phyloP scores from a whole-genome alignment of 2,113 vertebrate genomes.

The Antidorcas marsupialis region DNA sequence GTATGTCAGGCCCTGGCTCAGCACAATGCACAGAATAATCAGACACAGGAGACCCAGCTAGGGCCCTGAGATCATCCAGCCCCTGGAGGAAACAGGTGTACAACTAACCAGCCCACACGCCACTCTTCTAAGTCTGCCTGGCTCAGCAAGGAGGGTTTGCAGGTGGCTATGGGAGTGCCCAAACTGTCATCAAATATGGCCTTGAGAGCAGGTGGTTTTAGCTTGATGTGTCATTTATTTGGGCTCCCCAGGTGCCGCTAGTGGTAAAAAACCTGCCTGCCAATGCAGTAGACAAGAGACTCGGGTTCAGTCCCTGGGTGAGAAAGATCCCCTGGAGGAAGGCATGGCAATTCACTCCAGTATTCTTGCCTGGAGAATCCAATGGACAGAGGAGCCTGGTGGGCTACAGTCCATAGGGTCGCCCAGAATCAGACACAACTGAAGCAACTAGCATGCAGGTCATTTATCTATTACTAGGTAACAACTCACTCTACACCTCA shows the following conservation, averaged over 20 bases:
- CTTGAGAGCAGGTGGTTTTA: conserved; percentile 35
- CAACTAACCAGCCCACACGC: not conserved
- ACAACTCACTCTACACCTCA: not conserved
- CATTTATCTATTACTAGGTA: conserved; percentile 16
- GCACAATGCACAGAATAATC: conserved; percentile 28
- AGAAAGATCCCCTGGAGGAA: not conserved
- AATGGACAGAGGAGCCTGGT: not conserved
- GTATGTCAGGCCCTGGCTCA: conserved; percentile 47
- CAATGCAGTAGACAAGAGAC: not conserved
- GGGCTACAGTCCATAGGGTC: not conserved
- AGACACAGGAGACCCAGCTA: not conserved
- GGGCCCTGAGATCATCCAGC: conserved; percentile 2
- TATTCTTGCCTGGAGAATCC: not conserved
- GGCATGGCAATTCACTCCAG: not conserved
- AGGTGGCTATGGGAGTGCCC: conserved; percentile 52
- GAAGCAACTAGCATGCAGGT: not conserved
- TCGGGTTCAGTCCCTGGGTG: not conserved
- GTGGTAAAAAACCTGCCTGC: not conserved
- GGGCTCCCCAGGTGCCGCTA: not conserved
- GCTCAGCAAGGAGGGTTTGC: conserved; percentile 64
- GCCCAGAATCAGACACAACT: not conserved
- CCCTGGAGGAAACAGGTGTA: conserved; percentile 44
- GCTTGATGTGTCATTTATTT: conserved; percentile 26
- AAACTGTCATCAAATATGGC: not conserved
- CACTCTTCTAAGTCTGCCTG: conserved; percentile 12